Base-by-base conservation (phyloP, 2,888 invertebrate species). In the Isotomurus palustris region DNA sequence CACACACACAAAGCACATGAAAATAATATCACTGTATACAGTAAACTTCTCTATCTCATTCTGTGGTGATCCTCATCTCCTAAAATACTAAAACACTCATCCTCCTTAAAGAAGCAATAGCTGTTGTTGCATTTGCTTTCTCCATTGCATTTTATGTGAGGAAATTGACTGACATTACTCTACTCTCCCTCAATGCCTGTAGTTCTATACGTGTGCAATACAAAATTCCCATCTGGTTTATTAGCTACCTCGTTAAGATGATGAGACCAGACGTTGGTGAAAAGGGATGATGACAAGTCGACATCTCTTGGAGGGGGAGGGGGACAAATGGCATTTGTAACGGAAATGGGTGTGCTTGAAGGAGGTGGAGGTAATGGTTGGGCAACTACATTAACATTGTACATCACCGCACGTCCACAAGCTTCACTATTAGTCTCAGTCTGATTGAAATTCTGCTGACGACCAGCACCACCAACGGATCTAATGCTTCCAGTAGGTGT, bases 341-440 rank as follows among this genome's bases (percentile, higher is more conserved):
- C 43, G 22, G 49, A 49, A 32, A 49, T 49, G 5, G 49, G 49
- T 19, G 49, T 32, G 22, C 32, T 49, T 28, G 49, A 50, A 27
- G 53, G 58, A 40, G 58, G 58, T 19, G 58, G 62, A 27, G 56
- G 59, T 35, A 54, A 40, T 29, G 47, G 54, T 48, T 63, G 59
- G 22, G 60, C 52, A 41, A 53, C 58, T 36, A 62, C 62, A 48
- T 27, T 60, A 50, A n/a, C n/a, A n/a, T 69, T 70, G 41, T 61
- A 70, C 58, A 70, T 68, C 62, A 70, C 64, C 58, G 69, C 63
- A 52, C 62, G 66, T 25, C 62, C 65, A 58, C 62, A 62, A 29
- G 59, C 62, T 44, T 56, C 56, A 51, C 61, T 61, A 48, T 43
- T 48, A 47, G 56, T 59, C 14, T 56, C 52, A 40, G 58, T 54